Base-by-base conservation (phyloP, 2,113 vertebrate genomes). In the Brachyhypopomus gauderio region DNA sequence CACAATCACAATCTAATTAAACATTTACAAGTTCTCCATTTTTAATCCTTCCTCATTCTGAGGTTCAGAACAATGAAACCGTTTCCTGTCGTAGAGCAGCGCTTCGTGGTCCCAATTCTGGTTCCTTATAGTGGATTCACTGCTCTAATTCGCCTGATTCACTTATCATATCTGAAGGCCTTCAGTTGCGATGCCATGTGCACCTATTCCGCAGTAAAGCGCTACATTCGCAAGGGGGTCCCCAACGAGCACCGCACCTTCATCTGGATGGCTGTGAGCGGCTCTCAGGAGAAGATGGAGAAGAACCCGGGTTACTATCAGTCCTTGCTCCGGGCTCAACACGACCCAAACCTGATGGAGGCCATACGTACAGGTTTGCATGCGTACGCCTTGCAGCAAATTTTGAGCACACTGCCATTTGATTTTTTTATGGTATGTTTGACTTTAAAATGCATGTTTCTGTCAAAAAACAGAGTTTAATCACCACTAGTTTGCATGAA, bases 221-320 rank as follows among this genome's bases (percentile, higher is more conserved):
- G 98, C 78, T 99, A 95, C 0, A 93, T 99, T 77, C 95, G 98
- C 71, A 99, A 99, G 87, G 97, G 98, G 0, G 89, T 99, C 30
- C 98, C 97, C 0, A 93, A 92, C 30, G 96, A 98, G 85, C 94
- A 96, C 83, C 94, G 98, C 0, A 90, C 95, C 19, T 88, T 89
- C 6, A 92, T 98, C 75, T 99, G 98, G 98, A 96, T 98, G 96
- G 91, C 91, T 1, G 92, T 95, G 30, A 99, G 98, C 0, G 97
- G 97, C 0, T 96, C 96, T 0, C 96, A 96, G 91, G 88, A 94
- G 38, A 93, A 82, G 81, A 92, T 97, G 94, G 95, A 98, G 59
- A 91, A 79, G 80, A 95, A 96, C 75, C 94, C 93, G 0, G 95
- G 95, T 4, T 96, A 98, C 81, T 99, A 97, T 89, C 92, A 91